Base-by-base conservation (phyloP, 2,113 vertebrate species). In the Cochlearius cochlearius region DNA sequence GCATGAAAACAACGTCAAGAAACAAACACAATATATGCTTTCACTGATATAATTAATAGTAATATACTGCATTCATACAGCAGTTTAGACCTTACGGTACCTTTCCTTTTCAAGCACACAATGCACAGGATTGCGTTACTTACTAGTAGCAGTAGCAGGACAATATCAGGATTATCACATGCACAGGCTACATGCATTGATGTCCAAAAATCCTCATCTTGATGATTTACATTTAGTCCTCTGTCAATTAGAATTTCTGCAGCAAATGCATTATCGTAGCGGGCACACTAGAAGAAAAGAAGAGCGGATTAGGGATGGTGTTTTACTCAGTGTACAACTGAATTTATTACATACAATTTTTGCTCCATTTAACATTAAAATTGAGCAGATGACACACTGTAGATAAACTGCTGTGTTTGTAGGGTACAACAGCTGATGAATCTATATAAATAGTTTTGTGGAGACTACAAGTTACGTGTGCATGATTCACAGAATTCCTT, bases 161-260 rank as follows among this genome's bases (percentile, higher is more conserved):
- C 98, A 79, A 99, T 96, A 52, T 99, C 99, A 10, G 99, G 97
- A 88, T 99, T 99, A 97, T 99, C 99, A 58, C 99, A 99, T 2
- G 98, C 99, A 84, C 99, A 99, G 50, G 99, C 99, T 30, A 99
- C 97, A 92, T 99, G 99, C 98, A 99, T 98, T 3, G 99, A 98
- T 2, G 99, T 99, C 99, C 99, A 99, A 59, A 98, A 98, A 96
- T 99, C 99, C 85, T 99, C 99, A 69, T 99, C 99, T 96, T 99
- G 99, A 87, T 98, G 98, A 98, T 99, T 99, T 92, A 99, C 98
- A 23, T 99, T 98, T 92, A 99, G 98, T 36, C 99, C 99, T 94
- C 98, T 98, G 92, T 99, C 99, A 36, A 99, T 99, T 69, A 99
- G 97, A 90, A 99, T 97, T 97, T 99, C 99, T 15, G 99, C 98